Base-by-base conservation (phyloP, 2,113 vertebrate genomes). In the Petrocephalus zakoni region DNA sequence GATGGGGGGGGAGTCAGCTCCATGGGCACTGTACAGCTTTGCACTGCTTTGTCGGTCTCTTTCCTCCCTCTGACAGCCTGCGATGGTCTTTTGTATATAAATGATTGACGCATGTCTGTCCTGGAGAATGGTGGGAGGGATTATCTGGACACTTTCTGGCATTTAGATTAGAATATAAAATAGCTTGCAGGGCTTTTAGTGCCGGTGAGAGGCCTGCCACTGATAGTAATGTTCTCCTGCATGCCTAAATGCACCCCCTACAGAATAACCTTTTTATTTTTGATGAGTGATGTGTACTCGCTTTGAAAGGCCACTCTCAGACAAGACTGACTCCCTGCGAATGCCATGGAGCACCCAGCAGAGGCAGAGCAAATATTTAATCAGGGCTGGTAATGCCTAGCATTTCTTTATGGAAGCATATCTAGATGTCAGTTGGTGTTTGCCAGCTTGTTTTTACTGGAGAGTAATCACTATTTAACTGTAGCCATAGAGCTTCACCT, bases 21-120 rank as follows among this genome's bases (percentile, higher is more conserved):
- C 25, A 86, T 85, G 6, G 0, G 5, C 5, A 5, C 22, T 29
- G 2, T 37, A 52, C 17, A 34, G 84, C 25, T 53, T 52, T 5
- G 15, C 17, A 9, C 68, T 17, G 34, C 15, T 17, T 75, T 37
- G 68, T 78, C 25, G 25, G 46, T 8, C 82, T 17, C 82, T 85
- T 46, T 25, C 82, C 22, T 17, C n/a, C 42, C 11, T 85, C 25
- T 29, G 81, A 83, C 81, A 42, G 34, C 72, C 34, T 42, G 34
- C 37, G 68, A 17, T 0, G 0, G 22, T 52, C 21, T 52, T 84
- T 84, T 84, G 81, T 46, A n/a, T 17, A 2, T 84, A n/a, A 29
- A 51, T 55, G 51, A 85, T 92, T 92, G 94, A 94, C 91, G 89
- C 90, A n/a, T 55, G 52, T 86, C 51, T 90, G 55, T 82, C 89